A percentile compares a stretch with the other conserved stretches of the same genome.
phyloP scores from a whole-genome alignment of 2,113 vertebrate genomes.

The Gasterosteus nipponicus region DNA sequence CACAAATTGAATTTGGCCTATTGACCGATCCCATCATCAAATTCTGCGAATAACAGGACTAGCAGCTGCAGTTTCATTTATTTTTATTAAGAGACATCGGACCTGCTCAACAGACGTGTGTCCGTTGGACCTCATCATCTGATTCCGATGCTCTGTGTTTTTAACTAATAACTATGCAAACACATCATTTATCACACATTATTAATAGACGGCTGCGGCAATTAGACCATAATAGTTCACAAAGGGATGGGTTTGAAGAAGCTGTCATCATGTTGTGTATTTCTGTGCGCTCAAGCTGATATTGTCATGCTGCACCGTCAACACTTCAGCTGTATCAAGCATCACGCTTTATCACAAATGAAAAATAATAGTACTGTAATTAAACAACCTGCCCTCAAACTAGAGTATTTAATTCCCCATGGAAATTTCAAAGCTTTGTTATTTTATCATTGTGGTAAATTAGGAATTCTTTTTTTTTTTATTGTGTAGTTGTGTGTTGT shows the following conservation, averaged over 20 bases:
- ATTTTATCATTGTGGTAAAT: no score
- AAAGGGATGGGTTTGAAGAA: background rate
- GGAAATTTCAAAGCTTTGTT: no score
- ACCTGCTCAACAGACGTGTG: no score
- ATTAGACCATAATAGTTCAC: background rate
- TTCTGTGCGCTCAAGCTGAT: background rate
- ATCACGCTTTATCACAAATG: no score
- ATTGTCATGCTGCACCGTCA: background rate
- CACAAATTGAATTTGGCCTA: conserved; percentile 1
- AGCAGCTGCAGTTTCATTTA: background rate
- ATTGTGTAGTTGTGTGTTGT: background rate
- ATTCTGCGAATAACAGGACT: background rate
- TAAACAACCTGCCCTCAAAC: no score
- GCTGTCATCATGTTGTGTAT: background rate
- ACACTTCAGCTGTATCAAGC: background rate
- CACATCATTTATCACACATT: background rate
- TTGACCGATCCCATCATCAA: background rate
- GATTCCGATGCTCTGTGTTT: background rate
- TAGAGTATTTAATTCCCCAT: no score
- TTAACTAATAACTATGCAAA: background rate
- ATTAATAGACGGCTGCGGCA: background rate
- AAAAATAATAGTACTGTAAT: no score
- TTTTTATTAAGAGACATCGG: background rate
- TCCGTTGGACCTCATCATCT: background rate
- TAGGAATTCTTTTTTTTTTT: no score